These are phyloP conservation scores for Centroberyx gerrardi DNA, from an alignment of 2,797 vertebrate genomes.

Conservation along the genomic window DNA sequence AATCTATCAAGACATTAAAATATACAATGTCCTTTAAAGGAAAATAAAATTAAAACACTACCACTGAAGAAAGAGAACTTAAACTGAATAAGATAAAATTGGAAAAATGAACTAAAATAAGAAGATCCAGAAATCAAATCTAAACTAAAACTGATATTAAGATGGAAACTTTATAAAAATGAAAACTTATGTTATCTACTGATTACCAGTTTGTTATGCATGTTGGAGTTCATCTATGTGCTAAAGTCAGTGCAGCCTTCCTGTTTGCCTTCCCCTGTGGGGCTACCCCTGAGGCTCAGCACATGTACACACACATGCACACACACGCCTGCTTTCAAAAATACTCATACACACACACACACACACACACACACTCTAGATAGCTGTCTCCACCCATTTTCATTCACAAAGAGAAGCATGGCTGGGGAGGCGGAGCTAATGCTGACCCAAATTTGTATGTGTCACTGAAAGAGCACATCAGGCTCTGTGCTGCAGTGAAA, in stretches of 20 bases:
- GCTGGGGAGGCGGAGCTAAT: slow-evolving; percentile 43
- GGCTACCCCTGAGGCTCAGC: slow-evolving; percentile 39
- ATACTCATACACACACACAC: slow-evolving; percentile 35
- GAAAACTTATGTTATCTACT: background rate
- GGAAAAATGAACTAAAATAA: background rate
- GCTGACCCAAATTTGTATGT: slow-evolving; percentile 54
- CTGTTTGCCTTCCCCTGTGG: slow-evolving; percentile 69
- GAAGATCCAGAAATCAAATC: background rate
- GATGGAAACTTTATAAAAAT: background rate
- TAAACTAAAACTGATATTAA: background rate
- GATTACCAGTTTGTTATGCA: background rate
- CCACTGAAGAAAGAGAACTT: background rate
- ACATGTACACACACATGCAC: slow-evolving; percentile 34
- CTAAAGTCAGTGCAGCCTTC: slow-evolving; percentile 16
- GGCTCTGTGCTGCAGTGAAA: slow-evolving; percentile 50
- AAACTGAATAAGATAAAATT: background rate
- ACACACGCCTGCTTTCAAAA: slow-evolving; percentile 35
- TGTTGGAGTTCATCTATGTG: slow-evolving; percentile 18
- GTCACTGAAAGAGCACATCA: slow-evolving; percentile 59
- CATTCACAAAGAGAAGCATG: slow-evolving; percentile 72
- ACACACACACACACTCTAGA: slow-evolving; percentile 37
- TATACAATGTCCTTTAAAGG: background rate
- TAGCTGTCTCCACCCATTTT: slow-evolving; percentile 66
- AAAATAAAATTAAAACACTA: background rate
- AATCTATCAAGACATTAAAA: no score